phyloP scores from a whole-genome alignment of 2,113 vertebrate species.

The Monarcha castaneiventris region DNA sequence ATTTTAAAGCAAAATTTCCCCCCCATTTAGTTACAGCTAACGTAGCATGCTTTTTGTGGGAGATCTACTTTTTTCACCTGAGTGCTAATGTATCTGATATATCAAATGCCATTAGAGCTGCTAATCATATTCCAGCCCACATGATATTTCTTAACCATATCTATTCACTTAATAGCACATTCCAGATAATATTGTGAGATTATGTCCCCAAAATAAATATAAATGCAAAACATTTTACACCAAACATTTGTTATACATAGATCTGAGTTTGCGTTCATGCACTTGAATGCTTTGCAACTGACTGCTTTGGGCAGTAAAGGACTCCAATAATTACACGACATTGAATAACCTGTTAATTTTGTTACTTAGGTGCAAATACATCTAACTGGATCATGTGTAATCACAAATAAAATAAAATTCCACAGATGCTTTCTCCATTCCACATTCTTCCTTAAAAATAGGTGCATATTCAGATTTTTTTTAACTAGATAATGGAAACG shows the following conservation, averaged over 20 bases:
- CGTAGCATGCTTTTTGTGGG: neutral
- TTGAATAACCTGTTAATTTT: neutral
- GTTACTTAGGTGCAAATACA: neutral
- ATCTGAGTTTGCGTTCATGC: neutral
- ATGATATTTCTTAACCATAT: neutral
- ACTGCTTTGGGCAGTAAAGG: neutral
- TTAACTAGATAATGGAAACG: neutral
- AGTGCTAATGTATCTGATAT: neutral
- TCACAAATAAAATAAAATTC: neutral
- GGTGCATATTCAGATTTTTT: neutral
- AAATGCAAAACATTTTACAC: neutral
- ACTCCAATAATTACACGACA: neutral
- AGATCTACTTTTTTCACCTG: slow-evolving; percentile 20
- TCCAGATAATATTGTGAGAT: neutral
- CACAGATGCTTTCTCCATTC: neutral
- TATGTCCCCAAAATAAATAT: neutral
- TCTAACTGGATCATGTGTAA: neutral
- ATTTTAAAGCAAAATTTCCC: neutral
- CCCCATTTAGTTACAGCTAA: neutral
- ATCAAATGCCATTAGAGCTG: neutral
- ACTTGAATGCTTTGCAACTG: neutral
- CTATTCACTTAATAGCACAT: neutral
- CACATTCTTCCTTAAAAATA: neutral
- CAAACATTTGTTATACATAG: neutral
- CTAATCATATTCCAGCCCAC: slow-evolving; percentile 22